Evolutionary conservation across 2,888 invertebrate species (phyloP).

Genomic region (Trissoscelio sp.): DNA sequence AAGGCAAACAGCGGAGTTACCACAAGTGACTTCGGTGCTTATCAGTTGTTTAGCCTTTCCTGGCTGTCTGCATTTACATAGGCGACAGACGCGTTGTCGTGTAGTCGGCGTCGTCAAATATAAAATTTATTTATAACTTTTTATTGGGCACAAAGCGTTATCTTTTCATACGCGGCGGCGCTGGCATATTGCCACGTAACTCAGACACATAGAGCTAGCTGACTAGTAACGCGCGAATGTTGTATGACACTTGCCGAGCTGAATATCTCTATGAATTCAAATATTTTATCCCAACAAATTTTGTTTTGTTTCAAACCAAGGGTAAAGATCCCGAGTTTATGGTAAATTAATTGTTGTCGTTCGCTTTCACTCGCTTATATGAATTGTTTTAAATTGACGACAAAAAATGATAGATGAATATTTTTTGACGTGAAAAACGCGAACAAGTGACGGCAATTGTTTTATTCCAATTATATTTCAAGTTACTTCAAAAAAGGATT

Average conservation of each 20-base stretch:
- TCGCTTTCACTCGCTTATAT: neutral
- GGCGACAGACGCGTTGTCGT: constrained; percentile 61
- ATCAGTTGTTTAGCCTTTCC: constrained; percentile 47
- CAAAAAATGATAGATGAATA: constrained; percentile 9
- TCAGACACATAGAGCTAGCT: constrained; percentile 56
- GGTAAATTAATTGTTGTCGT: constrained; percentile 24
- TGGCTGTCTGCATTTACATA: constrained; percentile 69
- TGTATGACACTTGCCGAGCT: constrained; percentile 30
- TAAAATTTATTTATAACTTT: constrained; percentile 77
- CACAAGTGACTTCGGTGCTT: constrained; percentile 19
- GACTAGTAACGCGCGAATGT: constrained; percentile 52
- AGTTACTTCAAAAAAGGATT: too few species aligned
- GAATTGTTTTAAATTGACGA: constrained; percentile 21
- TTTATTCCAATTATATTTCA: too few species aligned
- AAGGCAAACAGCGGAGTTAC: constrained; percentile 3
- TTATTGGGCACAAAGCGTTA: constrained; percentile 72
- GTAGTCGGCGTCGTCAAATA: constrained; percentile 71
- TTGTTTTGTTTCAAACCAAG: constrained; percentile 22
- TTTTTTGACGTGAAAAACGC: too few species aligned
- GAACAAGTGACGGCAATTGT: too few species aligned
- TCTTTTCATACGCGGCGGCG: constrained; percentile 63
- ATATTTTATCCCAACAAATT: constrained; percentile 36
- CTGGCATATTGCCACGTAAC: constrained; percentile 74
- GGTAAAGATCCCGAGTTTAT: constrained; percentile 19
- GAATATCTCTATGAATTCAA: constrained; percentile 45